These are phyloP conservation scores for Pycnonotus jocosus DNA, from an alignment of 2,113 vertebrate genomes.

Conservation along the genomic window DNA sequence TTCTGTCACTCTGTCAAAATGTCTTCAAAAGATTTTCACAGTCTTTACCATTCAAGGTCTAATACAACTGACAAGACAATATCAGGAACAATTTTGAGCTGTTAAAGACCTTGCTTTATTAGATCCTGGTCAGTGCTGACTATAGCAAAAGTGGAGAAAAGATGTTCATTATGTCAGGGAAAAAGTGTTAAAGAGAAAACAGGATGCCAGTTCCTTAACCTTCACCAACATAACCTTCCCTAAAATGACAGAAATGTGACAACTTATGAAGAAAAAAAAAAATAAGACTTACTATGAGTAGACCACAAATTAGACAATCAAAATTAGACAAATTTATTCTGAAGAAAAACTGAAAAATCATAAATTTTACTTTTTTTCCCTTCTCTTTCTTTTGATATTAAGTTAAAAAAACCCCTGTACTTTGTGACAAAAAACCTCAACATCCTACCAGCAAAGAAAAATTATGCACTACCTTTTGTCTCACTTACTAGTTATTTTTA, in stretches of 20 bases:
- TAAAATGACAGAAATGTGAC: slow-evolving; percentile 22
- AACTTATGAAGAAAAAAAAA: not conserved
- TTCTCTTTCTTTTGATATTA: not conserved
- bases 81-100: slow-evolving; percentile 49
- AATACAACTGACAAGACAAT: slow-evolving; percentile 49
- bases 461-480: not conserved
- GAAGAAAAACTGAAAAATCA: not conserved
- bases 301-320: not conserved
- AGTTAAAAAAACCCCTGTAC: not conserved
- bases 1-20: not conserved
- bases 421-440: not conserved
- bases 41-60: slow-evolving; percentile 26
- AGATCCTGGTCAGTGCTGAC: slow-evolving; percentile 47
- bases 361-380: not conserved
- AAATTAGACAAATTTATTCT: not conserved
- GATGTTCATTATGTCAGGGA: slow-evolving; percentile 49
- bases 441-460: not conserved
- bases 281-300: not conserved
- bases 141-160: slow-evolving; percentile 42
- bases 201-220: slow-evolving; percentile 31
- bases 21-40: slow-evolving; percentile 42
- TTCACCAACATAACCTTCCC: not conserved
- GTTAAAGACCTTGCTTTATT: slow-evolving; percentile 48
- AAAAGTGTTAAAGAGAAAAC: slow-evolving; percentile 55
- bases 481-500: not conserved